These are phyloP conservation scores for Hypsibius dujardini DNA, from an alignment of 1,140 invertebrate species.

Conservation along the genomic window DNA sequence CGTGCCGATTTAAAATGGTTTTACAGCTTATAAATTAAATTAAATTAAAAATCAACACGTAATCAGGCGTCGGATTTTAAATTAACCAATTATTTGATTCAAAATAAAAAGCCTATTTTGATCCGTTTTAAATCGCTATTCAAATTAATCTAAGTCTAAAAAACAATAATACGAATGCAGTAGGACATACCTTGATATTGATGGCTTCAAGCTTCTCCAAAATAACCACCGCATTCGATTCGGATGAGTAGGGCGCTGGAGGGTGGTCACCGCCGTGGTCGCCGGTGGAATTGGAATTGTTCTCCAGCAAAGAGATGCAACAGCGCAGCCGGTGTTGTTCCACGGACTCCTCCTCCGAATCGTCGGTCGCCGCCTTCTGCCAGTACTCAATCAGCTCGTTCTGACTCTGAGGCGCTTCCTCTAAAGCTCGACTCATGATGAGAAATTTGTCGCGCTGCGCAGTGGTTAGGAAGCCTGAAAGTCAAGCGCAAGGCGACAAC, in stretches of 20 bases:
- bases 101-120: too few species aligned
- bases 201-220: slow-evolving; percentile 6
- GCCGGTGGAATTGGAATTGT: not conserved
- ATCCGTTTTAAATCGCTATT: too few species aligned
- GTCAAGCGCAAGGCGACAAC: not conserved
- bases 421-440: not conserved
- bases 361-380: not conserved
- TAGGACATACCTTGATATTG: not conserved
- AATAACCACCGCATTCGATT: not conserved
- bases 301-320: not conserved
- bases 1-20: too few species aligned
- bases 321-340: not conserved
- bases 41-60: too few species aligned
- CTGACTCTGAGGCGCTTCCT: not conserved
- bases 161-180: not conserved
- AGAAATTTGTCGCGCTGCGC: slow-evolving; percentile 13
- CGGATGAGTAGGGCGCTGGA: not conserved
- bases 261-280: not conserved
- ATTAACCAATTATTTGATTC: too few species aligned
- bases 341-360: not conserved
- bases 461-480: slow-evolving; percentile 1
- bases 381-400: slow-evolving; percentile 1
- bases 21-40: too few species aligned
- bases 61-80: too few species aligned
- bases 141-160: not conserved